Evolutionary conservation across 2,797 vertebrate genomes (phyloP), one percentile per base, ranked within the genome.

Genomic region (Orientallactaga sibirica): DNA sequence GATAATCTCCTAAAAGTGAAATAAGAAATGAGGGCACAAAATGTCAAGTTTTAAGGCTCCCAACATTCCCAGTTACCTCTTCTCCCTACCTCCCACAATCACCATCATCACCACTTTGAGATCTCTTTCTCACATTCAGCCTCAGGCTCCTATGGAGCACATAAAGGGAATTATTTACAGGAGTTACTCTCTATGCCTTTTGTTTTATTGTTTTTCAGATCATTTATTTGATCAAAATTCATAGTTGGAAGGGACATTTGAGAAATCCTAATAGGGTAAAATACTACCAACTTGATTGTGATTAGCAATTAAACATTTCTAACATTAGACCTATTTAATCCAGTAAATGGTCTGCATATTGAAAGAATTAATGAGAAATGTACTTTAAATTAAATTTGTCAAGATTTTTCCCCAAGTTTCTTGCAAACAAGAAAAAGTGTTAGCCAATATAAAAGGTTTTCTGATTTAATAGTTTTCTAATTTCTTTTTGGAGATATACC

Each of bases 301-400:
- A 81, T 64, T 89, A 91, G 86, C 66, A 97, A 96, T 91, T 55
- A 91, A 90, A 93, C n/a, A 85, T 93, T 71, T 94, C 94, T 93
- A 90, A 84, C 22, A 86, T 37, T 29, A 67, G 58, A 33, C 70
- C 91, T 75, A 89, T 74, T 92, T 91, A 94, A 79, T 74, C 91
- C 9, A 85, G 41, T 73, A 90, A 95, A 91, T 85, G 86, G 71
- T 70, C 76, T 88, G 24, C 15, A 33, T 66, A 89, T 9, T 79
- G 55, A 92, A 92, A 93, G 33, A 89, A 91, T 93, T 88, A 96
- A 94, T 85, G 77, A 96, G 48, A 29, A 78, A 64, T 92, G 61
- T 12, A 95, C 71, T 91, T 84, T 85, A 93, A 90, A 92, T 92
- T 92, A 94, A 88, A 95, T 73, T 48, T 94, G 71, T 52, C 77